phyloP scores from a whole-genome alignment of 2,113 vertebrate genomes.

The Agapornis roseicollis region DNA sequence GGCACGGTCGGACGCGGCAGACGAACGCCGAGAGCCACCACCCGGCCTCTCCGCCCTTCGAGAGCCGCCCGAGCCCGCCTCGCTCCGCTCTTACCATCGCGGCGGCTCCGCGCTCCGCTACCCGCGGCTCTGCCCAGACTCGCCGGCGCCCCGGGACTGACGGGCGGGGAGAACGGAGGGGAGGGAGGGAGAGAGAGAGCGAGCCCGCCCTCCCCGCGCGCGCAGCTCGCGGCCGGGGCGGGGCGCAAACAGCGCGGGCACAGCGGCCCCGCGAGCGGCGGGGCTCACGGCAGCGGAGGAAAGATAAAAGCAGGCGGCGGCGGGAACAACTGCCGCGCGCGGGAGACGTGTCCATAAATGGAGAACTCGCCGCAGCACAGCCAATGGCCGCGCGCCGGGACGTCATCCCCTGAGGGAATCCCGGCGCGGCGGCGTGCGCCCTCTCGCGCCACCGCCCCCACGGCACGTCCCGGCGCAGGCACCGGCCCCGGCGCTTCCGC shows the following conservation, averaged over 20 bases:
- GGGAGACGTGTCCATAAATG: neutral
- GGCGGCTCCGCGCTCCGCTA: neutral
- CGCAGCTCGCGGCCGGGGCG: neutral
- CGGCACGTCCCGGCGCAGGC: too few relatives aligned
- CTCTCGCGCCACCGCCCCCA: too few relatives aligned
- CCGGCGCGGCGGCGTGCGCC: neutral
- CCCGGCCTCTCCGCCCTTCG: neutral
- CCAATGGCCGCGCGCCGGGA: neutral
- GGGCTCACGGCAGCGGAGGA: neutral
- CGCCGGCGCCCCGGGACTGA: neutral
- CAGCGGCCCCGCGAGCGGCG: neutral
- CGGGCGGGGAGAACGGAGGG: neutral
- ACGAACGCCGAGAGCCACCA: neutral
- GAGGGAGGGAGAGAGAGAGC: neutral
- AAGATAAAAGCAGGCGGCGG: too few relatives aligned
- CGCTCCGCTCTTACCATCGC: neutral
- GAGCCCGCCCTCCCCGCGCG: neutral
- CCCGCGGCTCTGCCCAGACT: neutral
- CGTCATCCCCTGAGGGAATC: constrained; percentile 26
- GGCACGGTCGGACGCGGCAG: too few relatives aligned
- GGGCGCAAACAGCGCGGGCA: neutral
- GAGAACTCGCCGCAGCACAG: neutral
- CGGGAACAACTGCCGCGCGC: neutral
- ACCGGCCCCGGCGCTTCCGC: neutral
- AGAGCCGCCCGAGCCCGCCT: neutral